Evolutionary conservation across 2,113 vertebrate genomes (phyloP).

Genomic region (Toxostoma redivivum): DNA sequence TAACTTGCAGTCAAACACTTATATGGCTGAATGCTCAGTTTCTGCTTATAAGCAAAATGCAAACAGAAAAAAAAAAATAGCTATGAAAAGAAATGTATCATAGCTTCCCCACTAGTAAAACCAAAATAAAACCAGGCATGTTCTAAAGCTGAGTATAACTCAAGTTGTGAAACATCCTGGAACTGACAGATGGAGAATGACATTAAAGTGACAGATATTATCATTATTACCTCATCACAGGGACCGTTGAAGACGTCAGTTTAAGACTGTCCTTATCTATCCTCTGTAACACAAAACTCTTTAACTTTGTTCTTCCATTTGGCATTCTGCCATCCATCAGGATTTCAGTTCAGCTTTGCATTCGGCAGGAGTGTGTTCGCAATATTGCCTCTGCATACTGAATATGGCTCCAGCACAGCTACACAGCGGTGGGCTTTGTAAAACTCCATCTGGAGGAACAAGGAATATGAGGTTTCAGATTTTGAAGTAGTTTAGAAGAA

Average conservation of each 20-base stretch:
- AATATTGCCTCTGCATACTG: not conserved
- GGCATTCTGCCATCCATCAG: not conserved
- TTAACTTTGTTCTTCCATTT: conserved; percentile 27
- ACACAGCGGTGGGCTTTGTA: not conserved
- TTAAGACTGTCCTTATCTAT: conserved; percentile 4
- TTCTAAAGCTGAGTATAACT: conserved; percentile 24
- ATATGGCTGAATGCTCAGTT: not conserved
- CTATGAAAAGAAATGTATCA: not conserved
- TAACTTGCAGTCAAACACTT: not conserved
- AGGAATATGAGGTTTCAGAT: not conserved
- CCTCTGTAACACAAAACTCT: not conserved
- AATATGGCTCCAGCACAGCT: not conserved
- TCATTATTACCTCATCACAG: conserved; percentile 19
- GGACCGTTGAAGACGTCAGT: not conserved
- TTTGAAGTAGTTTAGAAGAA: not conserved
- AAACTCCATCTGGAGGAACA: not conserved
- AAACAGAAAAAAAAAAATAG: not conserved
- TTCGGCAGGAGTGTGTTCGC: not conserved
- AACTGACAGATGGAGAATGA: conserved; percentile 31
- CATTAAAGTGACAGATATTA: conserved; percentile 27
- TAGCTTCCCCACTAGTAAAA: not conserved
- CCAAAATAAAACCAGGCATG: not conserved
- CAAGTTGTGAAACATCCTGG: conserved; percentile 12
- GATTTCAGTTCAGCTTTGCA: not conserved
- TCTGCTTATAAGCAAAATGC: not conserved